phyloP scores from a whole-genome alignment of 2,888 invertebrate species.

The Caenorhabditis imperialis region DNA sequence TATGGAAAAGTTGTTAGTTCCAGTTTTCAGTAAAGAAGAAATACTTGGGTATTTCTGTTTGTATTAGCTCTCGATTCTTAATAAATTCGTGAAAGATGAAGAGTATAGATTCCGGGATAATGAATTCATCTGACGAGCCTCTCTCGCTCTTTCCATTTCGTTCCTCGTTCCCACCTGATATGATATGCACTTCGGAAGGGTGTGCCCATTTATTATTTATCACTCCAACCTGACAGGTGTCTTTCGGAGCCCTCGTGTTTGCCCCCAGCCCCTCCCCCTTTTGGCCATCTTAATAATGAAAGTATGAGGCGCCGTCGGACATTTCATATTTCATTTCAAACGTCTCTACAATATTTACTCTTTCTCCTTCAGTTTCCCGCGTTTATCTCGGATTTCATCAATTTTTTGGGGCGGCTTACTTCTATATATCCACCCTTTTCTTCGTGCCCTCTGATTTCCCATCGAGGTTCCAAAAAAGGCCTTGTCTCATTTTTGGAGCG shows the following conservation, averaged over 20 bases:
- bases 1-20: no score
- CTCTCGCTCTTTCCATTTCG: conserved; percentile 7
- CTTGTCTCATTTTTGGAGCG: conserved; percentile 17
- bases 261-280: conserved; percentile 6
- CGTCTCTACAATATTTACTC: conserved; percentile 45
- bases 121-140: no score
- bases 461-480: conserved; percentile 2
- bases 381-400: conserved; percentile 57
- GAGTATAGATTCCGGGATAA: no score
- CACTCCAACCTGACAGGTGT: conserved; percentile 44
- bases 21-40: no score
- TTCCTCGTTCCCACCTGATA: no score
- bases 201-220: conserved; percentile 33
- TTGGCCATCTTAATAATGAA: conserved; percentile 44
- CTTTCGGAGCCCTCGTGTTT: conserved; percentile 10
- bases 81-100: no score
- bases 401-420: conserved; percentile 18
- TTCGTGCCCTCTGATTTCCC: neutral
- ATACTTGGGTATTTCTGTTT: no score
- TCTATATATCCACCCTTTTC: neutral
- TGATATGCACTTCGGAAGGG: conserved; percentile 2
- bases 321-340: conserved; percentile 37
- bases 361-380: conserved; percentile 22
- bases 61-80: no score
- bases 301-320: conserved; percentile 12